phyloP scores from a whole-genome alignment of 2,888 invertebrate species.

The Tetanocera ferruginea region DNA sequence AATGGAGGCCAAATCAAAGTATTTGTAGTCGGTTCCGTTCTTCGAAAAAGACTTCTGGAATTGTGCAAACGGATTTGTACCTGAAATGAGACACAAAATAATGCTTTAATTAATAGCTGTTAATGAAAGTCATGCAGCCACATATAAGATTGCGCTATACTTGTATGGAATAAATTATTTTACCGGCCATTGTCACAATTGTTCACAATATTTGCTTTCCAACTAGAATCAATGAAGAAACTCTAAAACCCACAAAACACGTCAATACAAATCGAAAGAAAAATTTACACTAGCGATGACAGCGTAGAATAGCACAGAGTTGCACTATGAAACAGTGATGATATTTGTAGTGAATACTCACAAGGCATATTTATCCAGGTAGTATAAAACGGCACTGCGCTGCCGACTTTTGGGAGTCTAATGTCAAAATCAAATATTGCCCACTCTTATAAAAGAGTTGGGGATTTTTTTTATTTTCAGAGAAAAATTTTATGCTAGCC shows the following conservation, averaged over 20 bases:
- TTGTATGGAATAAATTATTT: constrained; percentile 38
- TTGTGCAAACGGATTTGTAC: constrained; percentile 63
- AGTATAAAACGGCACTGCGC: no score
- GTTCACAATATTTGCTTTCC: background rate
- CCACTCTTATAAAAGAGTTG: no score
- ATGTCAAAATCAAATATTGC: no score
- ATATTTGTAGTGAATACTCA: background rate
- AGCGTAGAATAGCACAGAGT: background rate
- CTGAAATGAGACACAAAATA: constrained; percentile 47
- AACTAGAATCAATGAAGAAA: background rate
- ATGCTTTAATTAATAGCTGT: background rate
- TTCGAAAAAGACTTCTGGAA: constrained; percentile 64
- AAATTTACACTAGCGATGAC: background rate
- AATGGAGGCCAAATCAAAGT: constrained; percentile 82
- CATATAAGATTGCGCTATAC: background rate
- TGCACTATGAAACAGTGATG: background rate
- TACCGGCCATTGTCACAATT: constrained; percentile 56
- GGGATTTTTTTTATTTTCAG: no score
- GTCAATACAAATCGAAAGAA: background rate
- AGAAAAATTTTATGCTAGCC: no score
- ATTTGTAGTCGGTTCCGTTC: constrained; percentile 74
- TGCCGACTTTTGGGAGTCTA: no score
- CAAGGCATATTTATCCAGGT: no score
- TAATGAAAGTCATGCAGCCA: background rate
- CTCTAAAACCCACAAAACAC: background rate